Percentiles rank a stretch among this genome's conserved stretches.
Conservation (phyloP, 2,113 vertebrate genomes). For the Excalfactoria chinensis region DNA sequence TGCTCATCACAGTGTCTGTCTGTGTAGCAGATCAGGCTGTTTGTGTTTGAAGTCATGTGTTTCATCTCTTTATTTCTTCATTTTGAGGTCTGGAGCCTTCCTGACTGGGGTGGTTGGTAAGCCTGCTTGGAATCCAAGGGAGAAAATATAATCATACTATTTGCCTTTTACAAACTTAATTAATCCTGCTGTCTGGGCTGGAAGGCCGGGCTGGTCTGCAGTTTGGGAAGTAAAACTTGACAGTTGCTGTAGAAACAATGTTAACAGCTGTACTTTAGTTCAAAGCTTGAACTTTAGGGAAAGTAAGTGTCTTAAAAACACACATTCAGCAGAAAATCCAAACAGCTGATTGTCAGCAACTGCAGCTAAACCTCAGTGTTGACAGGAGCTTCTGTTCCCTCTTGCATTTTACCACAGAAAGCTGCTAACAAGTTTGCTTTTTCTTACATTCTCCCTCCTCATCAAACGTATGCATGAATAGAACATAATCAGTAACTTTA, state of each 20-base stretch:
- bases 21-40: conserved; percentile 11
- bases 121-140: conserved; percentile 60
- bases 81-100: conserved; percentile 51
- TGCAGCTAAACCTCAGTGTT: conserved; percentile 8
- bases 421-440: background rate
- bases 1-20: background rate
- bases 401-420: background rate
- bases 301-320: background rate
- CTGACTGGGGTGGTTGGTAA: conserved; percentile 52
- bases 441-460: background rate
- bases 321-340: conserved; percentile 17
- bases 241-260: conserved; percentile 67
- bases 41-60: conserved; percentile 13
- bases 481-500: background rate
- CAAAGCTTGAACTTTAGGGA: conserved; percentile 49
- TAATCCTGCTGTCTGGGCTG: conserved; percentile 35
- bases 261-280: conserved; percentile 57
- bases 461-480: background rate
- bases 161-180: conserved; percentile 68
- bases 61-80: conserved; percentile 3
- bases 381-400: conserved; percentile 3
- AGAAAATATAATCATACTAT: conserved; percentile 66
- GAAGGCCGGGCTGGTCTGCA: conserved; percentile 44
- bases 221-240: conserved; percentile 48
- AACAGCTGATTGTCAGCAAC: conserved; percentile 5